phyloP scores from a whole-genome alignment of 1,140 invertebrate genomes.

The Pinna nobilis region DNA sequence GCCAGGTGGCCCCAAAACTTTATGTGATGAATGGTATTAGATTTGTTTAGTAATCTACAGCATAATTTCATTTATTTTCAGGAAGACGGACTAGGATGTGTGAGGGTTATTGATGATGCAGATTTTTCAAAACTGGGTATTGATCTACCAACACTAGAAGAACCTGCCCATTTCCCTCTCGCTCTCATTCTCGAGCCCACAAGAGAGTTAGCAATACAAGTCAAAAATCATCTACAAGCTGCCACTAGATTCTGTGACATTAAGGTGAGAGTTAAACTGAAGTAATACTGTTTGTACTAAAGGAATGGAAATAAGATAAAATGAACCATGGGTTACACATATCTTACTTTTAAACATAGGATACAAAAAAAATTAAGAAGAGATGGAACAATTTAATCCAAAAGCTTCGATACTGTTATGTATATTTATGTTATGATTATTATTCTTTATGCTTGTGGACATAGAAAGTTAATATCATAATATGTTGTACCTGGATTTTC shows the following conservation, averaged over 20 bases:
- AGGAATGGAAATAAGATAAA: too few relatives aligned
- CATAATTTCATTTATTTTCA: neutral
- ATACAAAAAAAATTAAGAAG: too few relatives aligned
- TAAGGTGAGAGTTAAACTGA: conserved; percentile 76
- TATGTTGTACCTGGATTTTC: neutral
- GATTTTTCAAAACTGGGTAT: conserved; percentile 74
- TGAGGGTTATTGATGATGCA: conserved; percentile 80
- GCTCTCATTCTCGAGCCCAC: conserved; percentile 95
- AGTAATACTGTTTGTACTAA: too few relatives aligned
- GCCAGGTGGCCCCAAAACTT: neutral
- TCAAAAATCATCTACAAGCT: conserved; percentile 88
- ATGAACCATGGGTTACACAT: too few relatives aligned
- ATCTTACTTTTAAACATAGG: too few relatives aligned
- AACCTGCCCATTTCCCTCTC: conserved; percentile 37
- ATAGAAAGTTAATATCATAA: too few relatives aligned
- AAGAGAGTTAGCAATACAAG: conserved; percentile 95
- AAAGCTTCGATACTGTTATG: too few relatives aligned
- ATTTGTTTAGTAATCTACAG: neutral
- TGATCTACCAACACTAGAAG: conserved; percentile 3
- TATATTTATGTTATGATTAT: too few relatives aligned
- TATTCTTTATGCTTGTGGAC: too few relatives aligned
- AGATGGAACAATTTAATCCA: too few relatives aligned
- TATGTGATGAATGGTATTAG: neutral
- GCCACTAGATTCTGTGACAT: conserved; percentile 88
- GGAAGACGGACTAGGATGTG: conserved; percentile 61